Base-by-base conservation (phyloP, 30 jellyfish, hydroid and myxozoan species). In the Cassiopea andromeda region DNA sequence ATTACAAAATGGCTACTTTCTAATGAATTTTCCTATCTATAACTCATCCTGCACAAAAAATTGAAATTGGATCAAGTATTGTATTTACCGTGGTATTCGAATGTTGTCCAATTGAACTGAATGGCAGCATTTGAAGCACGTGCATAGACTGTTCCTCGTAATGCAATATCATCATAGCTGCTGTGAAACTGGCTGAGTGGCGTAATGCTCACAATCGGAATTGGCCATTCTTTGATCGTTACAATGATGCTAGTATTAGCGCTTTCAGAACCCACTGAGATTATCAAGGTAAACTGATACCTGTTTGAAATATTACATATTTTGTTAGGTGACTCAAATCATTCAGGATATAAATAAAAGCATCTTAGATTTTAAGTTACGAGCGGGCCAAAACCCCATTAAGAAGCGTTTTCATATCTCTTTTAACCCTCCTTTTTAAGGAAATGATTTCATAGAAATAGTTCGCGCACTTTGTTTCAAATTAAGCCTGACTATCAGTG, bases 241-340 rank as follows among this genome's bases (percentile, higher is more conserved):
- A 86, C 93, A 48, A 46, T 47, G 67, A 86, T 76, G 84, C 89
- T 86, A 13, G 93, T 10, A 44, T 57, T 60, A 12, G 81, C 84
- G 18, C 77, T 64, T 15, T 64, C 84, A 2, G 77, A 1, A 44
- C 46, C 47, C 48, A 19, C 49, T 9, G 83, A 49, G 7, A 86
- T 57, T 5, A 78, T 50, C 58, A 86, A 17, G n/a, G 46, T 76
- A 69, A 86, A 86, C 54, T 86, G 46, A 43, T 86, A 86, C 85
- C 93, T 86, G 77, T 6, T 19, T 10, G 64, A 27, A 27, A 27
- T 27, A 27, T 27, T 27, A 27, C 38, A 27, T 27, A 27, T 27
- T 27, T 27, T 27, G 38, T 27, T 27, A 27, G 38, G 38, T 27
- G 38, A 27, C 38, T 27, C 38, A 27, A 27, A 27, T 27, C 38